Evolutionary conservation across 2,888 invertebrate species (phyloP).

Genomic region (Platycnemis pennipes): DNA sequence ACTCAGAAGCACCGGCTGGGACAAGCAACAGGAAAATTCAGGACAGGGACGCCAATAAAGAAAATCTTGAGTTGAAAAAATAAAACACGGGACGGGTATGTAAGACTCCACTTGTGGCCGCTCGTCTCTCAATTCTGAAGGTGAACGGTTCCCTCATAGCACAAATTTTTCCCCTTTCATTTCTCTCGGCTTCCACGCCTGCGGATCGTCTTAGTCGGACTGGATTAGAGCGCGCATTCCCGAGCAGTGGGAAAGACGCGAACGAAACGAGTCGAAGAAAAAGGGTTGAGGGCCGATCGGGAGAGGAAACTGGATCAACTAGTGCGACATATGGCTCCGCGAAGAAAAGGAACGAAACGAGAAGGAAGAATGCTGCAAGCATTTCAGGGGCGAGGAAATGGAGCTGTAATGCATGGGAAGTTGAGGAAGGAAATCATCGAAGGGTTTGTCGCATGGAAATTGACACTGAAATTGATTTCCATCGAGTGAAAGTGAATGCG

Average conservation of each 20-base stretch:
- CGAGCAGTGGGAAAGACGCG: neutral
- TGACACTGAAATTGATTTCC: neutral
- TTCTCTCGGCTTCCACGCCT: neutral
- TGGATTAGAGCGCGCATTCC: slow-evolving; percentile 9
- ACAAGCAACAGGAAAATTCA: neutral
- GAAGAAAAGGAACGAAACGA: neutral
- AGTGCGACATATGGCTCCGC: slow-evolving; percentile 49
- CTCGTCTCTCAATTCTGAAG: slow-evolving; percentile 26
- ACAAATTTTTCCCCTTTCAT: neutral
- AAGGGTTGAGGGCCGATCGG: neutral
- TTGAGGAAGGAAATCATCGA: neutral
- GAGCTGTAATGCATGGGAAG: neutral
- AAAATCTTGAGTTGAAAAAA: neutral
- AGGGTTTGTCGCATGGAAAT: neutral
- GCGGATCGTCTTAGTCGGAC: neutral
- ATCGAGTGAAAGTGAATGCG: neutral
- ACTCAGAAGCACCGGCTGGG: neutral
- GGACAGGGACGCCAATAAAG: neutral
- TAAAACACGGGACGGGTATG: neutral
- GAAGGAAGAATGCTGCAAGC: neutral
- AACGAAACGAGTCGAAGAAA: neutral
- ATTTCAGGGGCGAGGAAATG: neutral
- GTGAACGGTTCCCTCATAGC: neutral
- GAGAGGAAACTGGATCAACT: slow-evolving; percentile 54
- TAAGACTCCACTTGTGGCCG: neutral